phyloP scores from a whole-genome alignment of 2,113 vertebrate species.

The Pogona vitticeps region DNA sequence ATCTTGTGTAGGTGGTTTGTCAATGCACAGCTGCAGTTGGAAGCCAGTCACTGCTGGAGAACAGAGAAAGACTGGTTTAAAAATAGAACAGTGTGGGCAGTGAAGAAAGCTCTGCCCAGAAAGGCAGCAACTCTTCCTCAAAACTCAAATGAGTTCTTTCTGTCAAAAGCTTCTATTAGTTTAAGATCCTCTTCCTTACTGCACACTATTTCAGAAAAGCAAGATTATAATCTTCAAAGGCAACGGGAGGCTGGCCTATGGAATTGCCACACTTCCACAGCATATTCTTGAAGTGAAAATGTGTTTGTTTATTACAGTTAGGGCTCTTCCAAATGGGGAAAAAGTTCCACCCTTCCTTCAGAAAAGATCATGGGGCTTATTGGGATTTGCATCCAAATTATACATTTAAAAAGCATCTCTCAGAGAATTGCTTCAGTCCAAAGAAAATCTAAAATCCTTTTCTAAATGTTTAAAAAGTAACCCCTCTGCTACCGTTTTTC shows the following conservation, averaged over 20 bases:
- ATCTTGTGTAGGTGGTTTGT: slow-evolving; percentile 24
- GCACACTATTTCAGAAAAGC: background rate
- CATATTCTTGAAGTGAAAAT: slow-evolving; percentile 4
- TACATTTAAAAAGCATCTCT: no score
- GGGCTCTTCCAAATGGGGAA: no score
- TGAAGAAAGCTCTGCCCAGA: background rate
- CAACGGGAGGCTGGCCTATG: background rate
- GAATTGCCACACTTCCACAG: slow-evolving; percentile 13
- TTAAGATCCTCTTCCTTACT: background rate
- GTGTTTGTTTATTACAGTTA: background rate
- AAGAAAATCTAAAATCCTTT: no score
- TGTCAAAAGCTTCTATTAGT: background rate
- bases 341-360: no score
- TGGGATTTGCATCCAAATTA: no score
- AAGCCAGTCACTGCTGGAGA: background rate
- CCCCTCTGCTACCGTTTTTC: no score
- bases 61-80: background rate
- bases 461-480: no score
- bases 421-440: no score
- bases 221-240: background rate
- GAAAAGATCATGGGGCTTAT: no score
- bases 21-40: slow-evolving; percentile 27
- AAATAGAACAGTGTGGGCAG: slow-evolving; percentile 42
- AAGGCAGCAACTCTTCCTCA: background rate
- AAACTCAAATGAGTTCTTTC: background rate